Percentiles rank a stretch among this genome's conserved stretches.
Evolutionary conservation across 2,797 vertebrate species (phyloP).

Genomic region (Gymnothorax javanicus): DNA sequence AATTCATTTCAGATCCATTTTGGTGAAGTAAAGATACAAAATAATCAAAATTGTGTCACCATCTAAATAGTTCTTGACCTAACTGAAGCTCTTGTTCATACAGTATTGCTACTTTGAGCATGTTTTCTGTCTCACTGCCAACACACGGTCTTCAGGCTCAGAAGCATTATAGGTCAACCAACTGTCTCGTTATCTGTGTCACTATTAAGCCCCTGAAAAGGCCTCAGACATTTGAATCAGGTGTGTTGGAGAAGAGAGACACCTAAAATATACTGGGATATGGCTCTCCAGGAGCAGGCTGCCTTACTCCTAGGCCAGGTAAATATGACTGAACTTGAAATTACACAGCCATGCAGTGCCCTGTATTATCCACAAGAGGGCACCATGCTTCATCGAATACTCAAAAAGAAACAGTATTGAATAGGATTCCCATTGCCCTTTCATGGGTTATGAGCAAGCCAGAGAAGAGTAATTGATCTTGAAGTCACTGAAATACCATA

Average conservation of each 20-base stretch:
- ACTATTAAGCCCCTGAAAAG: no score
- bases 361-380: not conserved
- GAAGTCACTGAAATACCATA: not conserved
- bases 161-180: no score
- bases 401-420: not conserved
- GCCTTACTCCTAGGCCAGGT: not conserved
- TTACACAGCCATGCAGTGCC: not conserved
- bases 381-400: not conserved
- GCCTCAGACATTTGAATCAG: no score
- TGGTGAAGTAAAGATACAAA: no score
- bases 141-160: not conserved
- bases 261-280: not conserved
- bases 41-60: no score
- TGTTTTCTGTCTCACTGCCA: not conserved
- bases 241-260: no score
- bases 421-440: not conserved
- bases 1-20: no score
- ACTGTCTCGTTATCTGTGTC: no score
- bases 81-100: no score
- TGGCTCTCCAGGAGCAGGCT: not conserved
- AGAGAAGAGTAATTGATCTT: not conserved
- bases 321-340: not conserved
- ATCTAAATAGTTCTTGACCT: no score
- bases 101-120: not conserved
- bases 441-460: not conserved